phyloP scores from a whole-genome alignment of 2,113 vertebrate genomes.

The Saguinus midas region DNA sequence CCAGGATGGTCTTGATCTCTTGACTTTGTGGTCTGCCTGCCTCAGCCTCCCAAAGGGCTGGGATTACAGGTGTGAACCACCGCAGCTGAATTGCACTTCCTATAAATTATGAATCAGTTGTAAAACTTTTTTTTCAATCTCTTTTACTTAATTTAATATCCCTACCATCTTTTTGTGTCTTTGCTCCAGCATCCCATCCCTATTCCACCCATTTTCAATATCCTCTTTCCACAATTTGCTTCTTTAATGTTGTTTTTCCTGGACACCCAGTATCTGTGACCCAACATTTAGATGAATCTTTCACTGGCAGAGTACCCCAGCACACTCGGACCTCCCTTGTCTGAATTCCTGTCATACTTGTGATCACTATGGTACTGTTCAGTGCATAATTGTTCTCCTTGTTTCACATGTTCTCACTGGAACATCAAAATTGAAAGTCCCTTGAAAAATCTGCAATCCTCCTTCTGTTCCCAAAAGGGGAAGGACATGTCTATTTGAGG shows the following conservation, averaged over 20 bases:
- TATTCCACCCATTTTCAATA: background rate
- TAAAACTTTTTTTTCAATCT: background rate
- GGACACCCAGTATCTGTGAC: background rate
- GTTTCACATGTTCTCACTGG: constrained; percentile 24
- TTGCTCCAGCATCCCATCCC: fast-evolving
- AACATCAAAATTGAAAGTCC: background rate
- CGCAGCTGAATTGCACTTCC: too few relatives aligned
- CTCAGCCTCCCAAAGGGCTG: too few relatives aligned
- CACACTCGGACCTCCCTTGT: background rate
- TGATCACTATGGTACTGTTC: background rate
- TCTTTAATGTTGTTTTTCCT: background rate
- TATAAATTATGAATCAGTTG: background rate
- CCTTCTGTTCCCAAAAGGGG: background rate
- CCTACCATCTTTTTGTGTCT: background rate
- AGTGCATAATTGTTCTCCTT: constrained; percentile 14
- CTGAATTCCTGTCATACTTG: background rate
- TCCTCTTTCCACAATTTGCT: background rate
- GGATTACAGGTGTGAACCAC: too few relatives aligned
- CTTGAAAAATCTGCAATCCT: background rate
- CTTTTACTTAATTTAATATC: background rate
- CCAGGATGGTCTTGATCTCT: too few relatives aligned
- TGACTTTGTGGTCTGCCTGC: too few relatives aligned
- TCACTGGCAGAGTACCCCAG: background rate
- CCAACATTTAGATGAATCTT: fast-evolving
- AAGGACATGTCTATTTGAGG: background rate